Base-by-base conservation (phyloP, 1,140 invertebrate species). In the Solenopsis invicta region DNA sequence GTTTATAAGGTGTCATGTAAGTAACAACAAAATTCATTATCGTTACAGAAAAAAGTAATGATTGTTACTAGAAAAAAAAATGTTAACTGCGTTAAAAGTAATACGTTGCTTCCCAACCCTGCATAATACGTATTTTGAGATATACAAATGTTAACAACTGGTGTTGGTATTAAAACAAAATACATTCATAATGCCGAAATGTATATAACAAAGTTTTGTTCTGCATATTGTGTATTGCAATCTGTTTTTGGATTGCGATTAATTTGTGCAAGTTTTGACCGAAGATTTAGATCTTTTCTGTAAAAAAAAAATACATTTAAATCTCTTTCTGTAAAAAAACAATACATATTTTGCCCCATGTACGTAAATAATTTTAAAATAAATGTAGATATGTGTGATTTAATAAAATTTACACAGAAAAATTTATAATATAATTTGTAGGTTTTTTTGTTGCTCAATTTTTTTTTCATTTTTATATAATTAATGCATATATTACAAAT, bases 321-420 rank as follows among this genome's bases (percentile, higher is more conserved):
- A 29, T 29, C 29, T 29, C 29, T 29, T 29, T 29, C 29, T 29
- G 29, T 29, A 29, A 29, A 29, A 29, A 29, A 2, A n/a, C n/a
- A n/a, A 61, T 61, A 24, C 9, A 12, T 67, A 16, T 16, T 45
- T 45, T 8, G 45, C 6, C 13, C 9, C 21, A 13, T 59, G 4
- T 67, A 80, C 4, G 0, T 24, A 80, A 0, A 34, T 75, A 75
- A 74, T 62, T 84, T 74, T 84, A 48, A 67, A 13, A 45, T 18
- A 69, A 74, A 18, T 61, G 52, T 82, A 82, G 52, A 59, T 34
- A 82, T 12, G 18, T 29, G 50, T 62, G 56, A 50, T 41, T 41
- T 74, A 69, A 84, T 84, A 74, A 84, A 84, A 52, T 74, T 82
- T 74, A 21, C 21, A 69, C 34, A 29, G 9, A 67, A 78, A 61